Base-by-base conservation (phyloP, 2,888 invertebrate species). In the Automeris io region DNA sequence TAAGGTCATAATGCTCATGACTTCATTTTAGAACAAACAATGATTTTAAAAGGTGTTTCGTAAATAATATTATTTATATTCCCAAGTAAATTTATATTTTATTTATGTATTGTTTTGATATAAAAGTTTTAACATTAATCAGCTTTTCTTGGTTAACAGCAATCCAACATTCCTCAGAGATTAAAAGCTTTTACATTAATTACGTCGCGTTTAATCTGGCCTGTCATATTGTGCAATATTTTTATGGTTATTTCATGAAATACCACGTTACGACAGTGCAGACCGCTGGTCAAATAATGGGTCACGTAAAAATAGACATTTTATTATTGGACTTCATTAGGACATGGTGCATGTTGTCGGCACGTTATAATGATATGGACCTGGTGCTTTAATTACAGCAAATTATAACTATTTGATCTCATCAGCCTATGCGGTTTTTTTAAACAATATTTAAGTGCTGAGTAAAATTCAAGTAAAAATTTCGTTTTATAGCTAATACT, bases 251-350 rank as follows among this genome's bases (percentile, higher is more conserved):
- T 74, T 74, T 70, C 61, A 65, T 60, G 55, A 63, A 68, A 76
- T 67, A 57, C 61, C 60, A 56, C 57, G 49, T 55, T 61, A 58
- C 65, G 61, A 64, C 61, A 57, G 58, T 51, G 57, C 52, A 53
- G 53, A 54, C 54, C 59, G 57, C 53, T 67, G 68, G 67, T 68
- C 59, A 66, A 55, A 73, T 71, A 77, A 75, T 79, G 63, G 78
- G 79, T 79, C 80, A 74, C 47, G 47, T 68, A 62, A 64, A 77
- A 80, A 80, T 79, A 80, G 73, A 66, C 49, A 32, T 57, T 53
- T 54, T 76, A 75, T 73, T 73, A 70, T 72, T 68, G 58, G 69
- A 70, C 48, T 75, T 74, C 73, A 70, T 77, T 70, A 73, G 68
- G 66, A 77, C 70, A 70, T 69, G 62, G 61, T 64, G 57, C 58